phyloP scores from a whole-genome alignment of 2,888 invertebrate species.

The Lasioglossum villosulum region DNA sequence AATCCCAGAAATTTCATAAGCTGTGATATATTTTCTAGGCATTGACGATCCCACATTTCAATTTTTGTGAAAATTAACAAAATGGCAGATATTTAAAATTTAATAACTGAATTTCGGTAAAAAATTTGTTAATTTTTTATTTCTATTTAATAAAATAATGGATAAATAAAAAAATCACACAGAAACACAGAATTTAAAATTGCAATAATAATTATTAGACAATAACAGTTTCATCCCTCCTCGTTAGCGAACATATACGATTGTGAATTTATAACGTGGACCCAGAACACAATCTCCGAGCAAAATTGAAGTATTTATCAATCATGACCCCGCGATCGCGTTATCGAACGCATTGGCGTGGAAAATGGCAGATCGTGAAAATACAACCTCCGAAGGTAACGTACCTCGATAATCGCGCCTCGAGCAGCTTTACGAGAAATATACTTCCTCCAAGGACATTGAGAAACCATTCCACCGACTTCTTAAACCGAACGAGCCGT shows the following conservation, averaged over 20 bases:
- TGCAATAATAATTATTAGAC: no score
- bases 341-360: conserved; percentile 49
- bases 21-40: no score
- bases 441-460: conserved; percentile 62
- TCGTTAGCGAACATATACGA: background rate
- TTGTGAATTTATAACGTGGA: background rate
- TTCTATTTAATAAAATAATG: no score
- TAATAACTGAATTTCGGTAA: no score
- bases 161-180: no score
- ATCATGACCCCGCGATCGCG: conserved; percentile 28
- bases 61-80: no score
- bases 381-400: conserved; percentile 60
- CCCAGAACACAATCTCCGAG: background rate
- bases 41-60: no score
- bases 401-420: conserved; percentile 66
- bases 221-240: background rate
- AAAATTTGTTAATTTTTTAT: no score
- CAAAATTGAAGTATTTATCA: conserved; percentile 2
- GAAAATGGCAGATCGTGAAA: conserved; percentile 60
- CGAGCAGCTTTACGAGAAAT: conserved; percentile 37
- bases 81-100: no score
- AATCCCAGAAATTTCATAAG: no score
- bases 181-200: background rate
- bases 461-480: conserved; percentile 67
- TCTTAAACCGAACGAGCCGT: conserved; percentile 72